Evolutionary conservation across 2,888 invertebrate genomes (phyloP).

Genomic region (Corbicula japonica): DNA sequence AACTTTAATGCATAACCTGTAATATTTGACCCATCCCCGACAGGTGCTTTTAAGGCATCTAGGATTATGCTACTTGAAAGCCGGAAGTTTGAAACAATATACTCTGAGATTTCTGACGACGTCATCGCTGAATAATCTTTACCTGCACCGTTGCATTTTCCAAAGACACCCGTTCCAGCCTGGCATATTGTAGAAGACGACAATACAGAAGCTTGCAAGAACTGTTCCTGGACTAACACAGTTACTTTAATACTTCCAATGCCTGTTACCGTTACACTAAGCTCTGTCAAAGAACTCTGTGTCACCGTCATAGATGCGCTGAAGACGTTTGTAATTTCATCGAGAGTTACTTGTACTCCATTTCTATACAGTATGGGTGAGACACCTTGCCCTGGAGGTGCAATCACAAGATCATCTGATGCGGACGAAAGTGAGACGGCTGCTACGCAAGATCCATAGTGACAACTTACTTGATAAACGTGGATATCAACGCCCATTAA

Average conservation of each 20-base stretch:
- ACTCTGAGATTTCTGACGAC: conserved; percentile 49
- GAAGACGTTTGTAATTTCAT: conserved; percentile 43
- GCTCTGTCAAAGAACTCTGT: conserved; percentile 55
- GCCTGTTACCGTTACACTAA: conserved; percentile 52
- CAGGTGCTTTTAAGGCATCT: conserved; percentile 50
- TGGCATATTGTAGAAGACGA: conserved; percentile 60
- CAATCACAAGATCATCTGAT: conserved; percentile 57
- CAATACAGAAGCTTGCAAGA: conserved; percentile 61
- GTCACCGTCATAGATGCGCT: conserved; percentile 51
- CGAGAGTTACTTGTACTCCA: conserved; percentile 40
- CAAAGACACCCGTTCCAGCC: conserved; percentile 66
- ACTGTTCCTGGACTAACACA: conserved; percentile 62
- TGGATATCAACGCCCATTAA: conserved; percentile 67
- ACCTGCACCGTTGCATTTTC: conserved; percentile 55
- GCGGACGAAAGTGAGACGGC: conserved; percentile 69
- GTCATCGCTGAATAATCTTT: conserved; percentile 60
- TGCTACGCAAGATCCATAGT: conserved; percentile 71
- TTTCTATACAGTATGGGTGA: conserved; percentile 59
- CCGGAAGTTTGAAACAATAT: conserved; percentile 45
- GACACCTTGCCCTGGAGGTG: conserved; percentile 64
- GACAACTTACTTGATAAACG: conserved; percentile 70
- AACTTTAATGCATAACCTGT: conserved; percentile 73
- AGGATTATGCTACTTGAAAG: conserved; percentile 61
- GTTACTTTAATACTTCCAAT: conserved; percentile 47
- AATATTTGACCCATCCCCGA: conserved; percentile 41